Conservation (phyloP, 1,140 invertebrate species). For the Tetragnatha versicolor region DNA sequence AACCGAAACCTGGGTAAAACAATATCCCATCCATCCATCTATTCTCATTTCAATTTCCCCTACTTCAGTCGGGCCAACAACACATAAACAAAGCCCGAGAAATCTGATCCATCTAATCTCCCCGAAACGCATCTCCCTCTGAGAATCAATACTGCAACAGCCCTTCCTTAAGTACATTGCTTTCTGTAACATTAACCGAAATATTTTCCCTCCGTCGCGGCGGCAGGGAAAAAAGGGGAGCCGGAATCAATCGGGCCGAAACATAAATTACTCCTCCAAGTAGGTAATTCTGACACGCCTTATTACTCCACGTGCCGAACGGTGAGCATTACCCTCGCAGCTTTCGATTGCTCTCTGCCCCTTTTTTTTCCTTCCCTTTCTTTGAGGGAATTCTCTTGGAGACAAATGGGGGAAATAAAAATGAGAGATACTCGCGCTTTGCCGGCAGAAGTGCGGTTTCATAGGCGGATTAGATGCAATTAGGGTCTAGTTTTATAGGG, state of each 20-base stretch:
- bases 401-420: background rate
- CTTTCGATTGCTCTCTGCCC: slow-evolving; percentile 46
- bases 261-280: slow-evolving; percentile 51
- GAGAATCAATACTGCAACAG: slow-evolving; percentile 28
- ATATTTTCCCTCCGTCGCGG: slow-evolving; percentile 15
- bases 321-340: slow-evolving; percentile 36
- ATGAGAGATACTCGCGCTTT: background rate
- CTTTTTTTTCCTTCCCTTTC: background rate
- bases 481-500: background rate
- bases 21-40: slow-evolving; percentile 29
- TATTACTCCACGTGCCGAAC: slow-evolving; percentile 48
- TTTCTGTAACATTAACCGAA: slow-evolving; percentile 44
- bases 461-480: slow-evolving; percentile 21
- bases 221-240: background rate
- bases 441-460: background rate
- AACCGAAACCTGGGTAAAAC: background rate
- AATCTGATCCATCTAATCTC: slow-evolving; percentile 47
- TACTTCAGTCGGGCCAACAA: too few species aligned
- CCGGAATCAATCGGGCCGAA: slow-evolving; percentile 45
- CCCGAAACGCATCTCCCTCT: slow-evolving; percentile 30
- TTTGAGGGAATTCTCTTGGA: background rate
- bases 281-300: slow-evolving; percentile 52
- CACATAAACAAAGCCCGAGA: slow-evolving; percentile 27
- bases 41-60: slow-evolving; percentile 33
- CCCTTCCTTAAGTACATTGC: slow-evolving; percentile 36